phyloP scores from a whole-genome alignment of 2,113 vertebrate genomes.

The Rhabdomys dilectus region DNA sequence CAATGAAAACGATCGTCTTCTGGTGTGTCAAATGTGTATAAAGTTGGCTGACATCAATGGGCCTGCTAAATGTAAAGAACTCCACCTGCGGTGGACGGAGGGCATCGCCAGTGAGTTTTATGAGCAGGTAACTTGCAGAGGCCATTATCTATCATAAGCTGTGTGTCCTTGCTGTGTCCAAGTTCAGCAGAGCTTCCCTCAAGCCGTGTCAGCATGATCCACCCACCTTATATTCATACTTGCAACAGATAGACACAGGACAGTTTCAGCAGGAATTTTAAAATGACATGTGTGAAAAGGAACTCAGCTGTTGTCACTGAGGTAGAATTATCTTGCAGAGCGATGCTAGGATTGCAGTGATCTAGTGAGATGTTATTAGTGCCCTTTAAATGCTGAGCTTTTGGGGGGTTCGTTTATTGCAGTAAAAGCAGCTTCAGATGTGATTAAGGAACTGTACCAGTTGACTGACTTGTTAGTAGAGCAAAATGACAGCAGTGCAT shows the following conservation, averaged over 20 bases:
- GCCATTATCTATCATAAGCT: background rate
- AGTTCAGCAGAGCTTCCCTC: background rate
- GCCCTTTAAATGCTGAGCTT: background rate
- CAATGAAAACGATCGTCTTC: slow-evolving; percentile 97
- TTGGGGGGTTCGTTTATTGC: background rate
- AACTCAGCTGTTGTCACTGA: background rate
- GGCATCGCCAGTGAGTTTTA: slow-evolving; percentile 99
- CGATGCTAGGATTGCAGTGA: background rate
- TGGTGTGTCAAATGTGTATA: slow-evolving; percentile 99
- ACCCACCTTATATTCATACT: background rate
- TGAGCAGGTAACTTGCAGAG: slow-evolving; percentile 91
- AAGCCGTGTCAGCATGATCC: background rate
- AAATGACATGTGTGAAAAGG: background rate
- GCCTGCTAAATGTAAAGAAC: slow-evolving; percentile 96
- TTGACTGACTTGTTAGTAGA: slow-evolving; percentile 11
- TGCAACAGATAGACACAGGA: background rate
- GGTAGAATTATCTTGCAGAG: background rate
- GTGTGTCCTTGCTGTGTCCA: background rate
- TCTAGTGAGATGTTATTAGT: background rate
- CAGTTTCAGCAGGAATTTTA: slow-evolving; percentile 3
- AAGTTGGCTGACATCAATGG: slow-evolving; percentile 99
- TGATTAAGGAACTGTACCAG: background rate
- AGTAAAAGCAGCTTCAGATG: background rate
- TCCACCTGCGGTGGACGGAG: slow-evolving; percentile 98
- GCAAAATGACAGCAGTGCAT: background rate